Conservation (phyloP, 2,797 vertebrate genomes). For the Thalassophryne amazonica region DNA sequence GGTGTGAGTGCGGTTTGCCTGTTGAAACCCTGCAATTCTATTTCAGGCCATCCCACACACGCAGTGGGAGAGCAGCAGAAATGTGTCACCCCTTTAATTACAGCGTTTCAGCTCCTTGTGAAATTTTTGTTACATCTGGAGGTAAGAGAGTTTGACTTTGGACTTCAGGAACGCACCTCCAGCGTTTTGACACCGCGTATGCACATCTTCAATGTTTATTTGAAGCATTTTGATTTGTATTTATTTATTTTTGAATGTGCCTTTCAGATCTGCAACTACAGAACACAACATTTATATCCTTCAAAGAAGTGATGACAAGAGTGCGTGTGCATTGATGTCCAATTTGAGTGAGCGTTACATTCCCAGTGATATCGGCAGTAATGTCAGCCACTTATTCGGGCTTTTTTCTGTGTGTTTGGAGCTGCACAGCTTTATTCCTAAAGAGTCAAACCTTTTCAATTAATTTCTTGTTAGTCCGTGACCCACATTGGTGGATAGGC, state of each 20-base stretch:
- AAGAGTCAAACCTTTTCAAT: conserved; percentile 74
- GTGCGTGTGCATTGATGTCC: conserved; percentile 30
- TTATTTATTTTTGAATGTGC: conserved; percentile 18
- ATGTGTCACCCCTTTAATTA: conserved; percentile 80
- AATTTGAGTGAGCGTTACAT: conserved; percentile 43
- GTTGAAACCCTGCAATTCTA: conserved; percentile 74
- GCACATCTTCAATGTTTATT: conserved; percentile 17
- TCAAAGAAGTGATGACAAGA: conserved; percentile 33
- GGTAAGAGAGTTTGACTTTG: conserved; percentile 65
- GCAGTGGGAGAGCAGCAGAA: conserved; percentile 71
- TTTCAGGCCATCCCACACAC: conserved; percentile 78
- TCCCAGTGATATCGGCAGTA: conserved; percentile 54
- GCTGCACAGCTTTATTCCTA: conserved; percentile 51
- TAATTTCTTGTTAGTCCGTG: conserved; percentile 74
- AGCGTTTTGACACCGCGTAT: conserved; percentile 61
- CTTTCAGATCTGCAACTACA: conserved; percentile 17
- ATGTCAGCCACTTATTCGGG: conserved; percentile 54
- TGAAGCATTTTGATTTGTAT: conserved; percentile 26
- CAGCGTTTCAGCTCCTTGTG: conserved; percentile 70
- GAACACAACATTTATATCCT: conserved; percentile 32
- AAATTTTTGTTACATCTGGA: conserved; percentile 66
- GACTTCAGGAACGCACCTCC: conserved; percentile 63
- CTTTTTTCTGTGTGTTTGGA: conserved; percentile 56
- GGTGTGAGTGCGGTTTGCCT: conserved; percentile 52
- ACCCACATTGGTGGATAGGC: no score